Base-by-base conservation (phyloP, 2,797 vertebrate species). In the Psittacula derbiana region DNA sequence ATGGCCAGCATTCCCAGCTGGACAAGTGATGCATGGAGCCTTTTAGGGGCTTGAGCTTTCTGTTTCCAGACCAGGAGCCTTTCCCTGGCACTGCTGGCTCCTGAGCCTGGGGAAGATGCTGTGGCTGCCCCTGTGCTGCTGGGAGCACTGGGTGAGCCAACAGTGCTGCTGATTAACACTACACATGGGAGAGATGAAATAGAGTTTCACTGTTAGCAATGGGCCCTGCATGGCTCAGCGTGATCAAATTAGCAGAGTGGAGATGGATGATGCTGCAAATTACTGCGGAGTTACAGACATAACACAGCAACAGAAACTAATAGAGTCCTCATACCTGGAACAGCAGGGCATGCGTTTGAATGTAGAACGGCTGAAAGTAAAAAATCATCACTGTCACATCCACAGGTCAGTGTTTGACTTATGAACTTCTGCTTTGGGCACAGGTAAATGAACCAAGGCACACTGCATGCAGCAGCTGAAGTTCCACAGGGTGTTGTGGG, bases 241-340 rank as follows among this genome's bases (percentile, higher is more conserved):
- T 76, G 81, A 58, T 69, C 50, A 93, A 90, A 94, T 80, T 57
- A 96, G 75, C 89, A 75, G 79, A 21, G 65, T 79, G 79, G 72
- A 94, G 94, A 96, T 79, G 80, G 92, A 95, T 81, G 74, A 40
- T 50, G 87, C 75, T 58, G 61, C 7, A 18, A 94, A 95, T 85
- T 78, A 13, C 50, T 85, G 62, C 79, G 76, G 85, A 95, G 88
- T 47, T 67, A 38, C 82, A 94, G 80, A 78, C 25, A 8, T 25
- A 88, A 62, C 46, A 65, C 74, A 67, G 18, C 1, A 31, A 80
- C 95, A 93, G 79, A 57, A 82, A 94, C 61, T 12, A 78, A 84
- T 81, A 71, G 83, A 92, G 86, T 70, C 49, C 69, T 88, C 4
- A 2, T 53, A 55, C 41, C 57, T 7, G 21, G 85, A 91, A 90